These are phyloP conservation scores for Hirtodrosophila duncani DNA, from an alignment of 2,888 invertebrate genomes.

Conservation along the genomic window DNA sequence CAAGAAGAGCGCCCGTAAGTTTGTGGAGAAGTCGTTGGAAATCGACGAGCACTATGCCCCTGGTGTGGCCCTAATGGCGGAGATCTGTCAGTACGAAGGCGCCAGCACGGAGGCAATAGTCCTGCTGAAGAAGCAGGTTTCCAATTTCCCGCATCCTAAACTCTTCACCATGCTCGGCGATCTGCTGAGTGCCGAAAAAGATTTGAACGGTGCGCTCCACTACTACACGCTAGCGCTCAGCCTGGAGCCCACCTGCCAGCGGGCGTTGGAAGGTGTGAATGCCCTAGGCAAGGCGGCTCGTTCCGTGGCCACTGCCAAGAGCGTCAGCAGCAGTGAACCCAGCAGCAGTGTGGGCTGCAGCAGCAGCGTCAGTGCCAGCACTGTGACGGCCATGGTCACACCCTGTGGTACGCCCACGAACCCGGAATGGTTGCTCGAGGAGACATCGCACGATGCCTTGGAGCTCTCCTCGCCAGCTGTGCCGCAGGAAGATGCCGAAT, in stretches of 20 bases:
- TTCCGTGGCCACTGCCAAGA: conserved; percentile 5
- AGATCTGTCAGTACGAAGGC: conserved; percentile 84
- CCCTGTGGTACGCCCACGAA: conserved; percentile 52
- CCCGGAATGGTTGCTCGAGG: conserved; percentile 74
- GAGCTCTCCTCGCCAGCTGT: conserved; percentile 76
- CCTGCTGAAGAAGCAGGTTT: conserved; percentile 83
- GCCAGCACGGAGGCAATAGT: conserved; percentile 84
- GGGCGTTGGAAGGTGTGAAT: conserved; percentile 74
- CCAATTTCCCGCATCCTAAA: conserved; percentile 71
- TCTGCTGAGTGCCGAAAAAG: conserved; percentile 68
- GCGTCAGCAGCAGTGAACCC: neutral
- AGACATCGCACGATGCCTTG: conserved; percentile 72
- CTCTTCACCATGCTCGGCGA: conserved; percentile 75
- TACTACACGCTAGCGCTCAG: conserved; percentile 76
- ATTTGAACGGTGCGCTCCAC: conserved; percentile 74
- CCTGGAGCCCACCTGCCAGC: conserved; percentile 73
- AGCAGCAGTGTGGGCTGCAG: conserved; percentile 23
- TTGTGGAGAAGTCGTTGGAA: conserved; percentile 85
- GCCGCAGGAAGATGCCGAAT: conserved; percentile 76
- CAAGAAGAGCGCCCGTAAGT: conserved; percentile 82
- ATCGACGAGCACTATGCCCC: conserved; percentile 86
- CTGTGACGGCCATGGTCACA: conserved; percentile 44
- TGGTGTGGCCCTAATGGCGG: conserved; percentile 85
- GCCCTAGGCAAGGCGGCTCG: conserved; percentile 68
- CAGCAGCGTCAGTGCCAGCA: conserved; percentile 28